A percentile compares a stretch with the other conserved stretches of the same genome.
Evolutionary conservation across 2,797 vertebrate genomes (phyloP).

Genomic region (Bucorvus abyssinicus): DNA sequence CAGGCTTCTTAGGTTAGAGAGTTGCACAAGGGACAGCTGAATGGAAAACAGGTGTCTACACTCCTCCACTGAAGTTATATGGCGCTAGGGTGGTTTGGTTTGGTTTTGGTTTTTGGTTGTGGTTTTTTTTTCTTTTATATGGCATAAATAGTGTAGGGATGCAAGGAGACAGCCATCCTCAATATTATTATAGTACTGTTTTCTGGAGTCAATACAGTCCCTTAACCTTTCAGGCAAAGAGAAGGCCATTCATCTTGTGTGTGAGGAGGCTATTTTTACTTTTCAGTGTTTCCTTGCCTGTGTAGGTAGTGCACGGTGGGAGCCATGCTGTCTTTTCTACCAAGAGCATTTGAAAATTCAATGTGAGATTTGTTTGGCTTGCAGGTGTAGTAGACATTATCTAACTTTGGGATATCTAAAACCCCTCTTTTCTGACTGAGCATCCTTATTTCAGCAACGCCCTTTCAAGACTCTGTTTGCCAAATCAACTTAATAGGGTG

Average conservation of each 20-base stretch:
- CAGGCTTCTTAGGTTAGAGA: not conserved
- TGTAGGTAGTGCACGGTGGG: not conserved
- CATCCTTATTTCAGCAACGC: not conserved
- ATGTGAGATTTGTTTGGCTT: not conserved
- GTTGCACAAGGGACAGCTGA: not conserved
- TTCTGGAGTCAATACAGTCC: not conserved
- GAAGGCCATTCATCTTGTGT: not conserved
- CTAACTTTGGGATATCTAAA: not conserved
- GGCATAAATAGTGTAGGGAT: not conserved
- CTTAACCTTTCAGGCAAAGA: not conserved
- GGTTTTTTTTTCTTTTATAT: not conserved
- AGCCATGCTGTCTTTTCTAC: not conserved
- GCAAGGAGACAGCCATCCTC: not conserved
- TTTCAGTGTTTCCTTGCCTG: not conserved
- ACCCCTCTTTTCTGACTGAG: not conserved
- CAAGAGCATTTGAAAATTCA: not conserved
- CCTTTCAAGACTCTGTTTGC: not conserved
- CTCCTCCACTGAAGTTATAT: not conserved
- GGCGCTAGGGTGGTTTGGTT: not conserved
- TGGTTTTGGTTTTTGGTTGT: not conserved
- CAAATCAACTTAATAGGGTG: not conserved
- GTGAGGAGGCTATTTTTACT: not conserved
- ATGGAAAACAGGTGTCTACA: not conserved
- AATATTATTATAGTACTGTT: not conserved
- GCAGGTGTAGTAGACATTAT: not conserved